Evolutionary conservation across 2,888 invertebrate species (phyloP).

Genomic region (Alloplasta piceator): DNA sequence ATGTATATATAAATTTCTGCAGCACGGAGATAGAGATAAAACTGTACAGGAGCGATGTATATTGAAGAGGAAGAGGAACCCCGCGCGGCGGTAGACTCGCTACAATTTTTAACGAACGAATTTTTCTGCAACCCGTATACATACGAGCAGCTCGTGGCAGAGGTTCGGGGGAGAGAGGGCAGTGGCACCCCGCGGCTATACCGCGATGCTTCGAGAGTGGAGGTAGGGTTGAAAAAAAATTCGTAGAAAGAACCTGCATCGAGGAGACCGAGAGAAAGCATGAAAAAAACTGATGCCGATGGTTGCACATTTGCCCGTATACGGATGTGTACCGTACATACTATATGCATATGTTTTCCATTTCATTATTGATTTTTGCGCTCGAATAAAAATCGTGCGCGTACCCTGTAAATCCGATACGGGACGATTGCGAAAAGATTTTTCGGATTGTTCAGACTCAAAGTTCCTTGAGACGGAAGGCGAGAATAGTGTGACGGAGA

Average conservation of each 20-base stretch:
- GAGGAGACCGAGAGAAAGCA: conserved; percentile 44
- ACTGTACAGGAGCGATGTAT: conserved; percentile 4
- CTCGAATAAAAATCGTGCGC: too few species aligned
- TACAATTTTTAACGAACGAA: conserved; percentile 57
- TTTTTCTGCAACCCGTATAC: conserved; percentile 34
- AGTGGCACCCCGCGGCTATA: conserved; percentile 14
- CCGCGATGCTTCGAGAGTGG: conserved; percentile 14
- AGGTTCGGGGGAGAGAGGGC: background rate
- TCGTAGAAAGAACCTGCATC: background rate
- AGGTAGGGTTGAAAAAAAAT: conserved; percentile 5
- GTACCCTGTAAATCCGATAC: too few species aligned
- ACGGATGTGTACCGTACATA: background rate
- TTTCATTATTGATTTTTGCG: too few species aligned
- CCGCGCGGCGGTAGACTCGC: conserved; percentile 14
- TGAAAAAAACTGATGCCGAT: conserved; percentile 44
- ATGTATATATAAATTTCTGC: conserved; percentile 43
- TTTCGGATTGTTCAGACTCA: too few species aligned
- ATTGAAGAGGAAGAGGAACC: conserved; percentile 14
- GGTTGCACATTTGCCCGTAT: conserved; percentile 27
- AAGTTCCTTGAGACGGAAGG: too few species aligned
- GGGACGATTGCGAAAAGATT: too few species aligned
- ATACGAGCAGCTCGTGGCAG: background rate
- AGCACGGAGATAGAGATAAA: conserved; percentile 27
- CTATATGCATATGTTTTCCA: background rate
- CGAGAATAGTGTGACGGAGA: too few species aligned